phyloP scores from a whole-genome alignment of 2,113 vertebrate species.

The Brachionichthys hirsutus region DNA sequence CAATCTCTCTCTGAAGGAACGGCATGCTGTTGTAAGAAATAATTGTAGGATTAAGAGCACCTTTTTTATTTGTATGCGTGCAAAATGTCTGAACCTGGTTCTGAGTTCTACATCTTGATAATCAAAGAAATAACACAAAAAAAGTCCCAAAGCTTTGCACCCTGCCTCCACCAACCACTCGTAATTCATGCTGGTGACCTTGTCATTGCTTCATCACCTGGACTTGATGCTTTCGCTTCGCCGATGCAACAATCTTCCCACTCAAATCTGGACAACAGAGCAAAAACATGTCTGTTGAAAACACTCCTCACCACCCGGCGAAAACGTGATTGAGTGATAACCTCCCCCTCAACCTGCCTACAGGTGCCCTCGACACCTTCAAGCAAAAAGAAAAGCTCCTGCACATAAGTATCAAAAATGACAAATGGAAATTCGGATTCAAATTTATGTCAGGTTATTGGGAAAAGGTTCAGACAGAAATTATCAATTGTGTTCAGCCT shows the following conservation, averaged over 20 bases:
- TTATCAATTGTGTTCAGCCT: not conserved
- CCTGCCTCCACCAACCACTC: constrained; percentile 12
- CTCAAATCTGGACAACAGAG: constrained; percentile 46
- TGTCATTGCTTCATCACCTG: constrained; percentile 47
- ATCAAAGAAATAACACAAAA: constrained; percentile 33
- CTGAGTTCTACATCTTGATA: constrained; percentile 19
- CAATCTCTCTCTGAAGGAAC: constrained; percentile 11
- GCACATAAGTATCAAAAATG: not conserved
- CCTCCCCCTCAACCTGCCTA: constrained; percentile 36
- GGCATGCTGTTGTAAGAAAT: constrained; percentile 18
- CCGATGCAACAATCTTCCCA: constrained; percentile 44
- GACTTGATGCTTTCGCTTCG: constrained; percentile 40
- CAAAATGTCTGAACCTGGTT: constrained; percentile 12
- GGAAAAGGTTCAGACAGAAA: not conserved
- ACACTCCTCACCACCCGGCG: constrained; percentile 14
- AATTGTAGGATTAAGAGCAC: constrained; percentile 12
- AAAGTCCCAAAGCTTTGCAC: constrained; percentile 22
- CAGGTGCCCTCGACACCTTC: constrained; percentile 24
- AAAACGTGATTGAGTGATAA: constrained; percentile 21
- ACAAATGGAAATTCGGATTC: constrained; percentile 12
- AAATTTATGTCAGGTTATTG: not conserved
- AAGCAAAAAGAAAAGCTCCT: constrained; percentile 8
- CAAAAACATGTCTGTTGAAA: constrained; percentile 43
- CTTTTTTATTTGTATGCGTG: constrained; percentile 1
- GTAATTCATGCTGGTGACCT: constrained; percentile 26